Evolutionary conservation across 2,888 invertebrate genomes (phyloP).

Genomic region (Amphipyra berbera): DNA sequence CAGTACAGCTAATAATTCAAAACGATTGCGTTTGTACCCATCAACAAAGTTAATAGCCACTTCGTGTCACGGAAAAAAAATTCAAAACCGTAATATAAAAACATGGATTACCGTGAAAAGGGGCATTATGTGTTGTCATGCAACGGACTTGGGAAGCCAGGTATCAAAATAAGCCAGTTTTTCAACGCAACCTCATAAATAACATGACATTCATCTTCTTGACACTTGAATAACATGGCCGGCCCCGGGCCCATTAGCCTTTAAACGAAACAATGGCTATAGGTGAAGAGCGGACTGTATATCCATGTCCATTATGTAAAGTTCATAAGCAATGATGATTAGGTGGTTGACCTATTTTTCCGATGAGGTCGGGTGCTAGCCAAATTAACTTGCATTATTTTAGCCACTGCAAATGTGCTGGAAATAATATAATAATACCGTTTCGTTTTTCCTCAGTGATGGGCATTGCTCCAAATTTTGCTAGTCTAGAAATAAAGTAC

Average conservation of each 20-base stretch:
- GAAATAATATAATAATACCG: constrained; percentile 32
- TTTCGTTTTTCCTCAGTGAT: constrained; percentile 31
- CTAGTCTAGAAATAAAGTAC: constrained; percentile 32
- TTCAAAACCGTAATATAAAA: constrained; percentile 63
- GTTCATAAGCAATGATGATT: constrained; percentile 64
- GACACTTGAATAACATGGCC: constrained; percentile 85
- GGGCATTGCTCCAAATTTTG: constrained; percentile 50
- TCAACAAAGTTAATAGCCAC: constrained; percentile 59
- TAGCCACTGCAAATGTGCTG: constrained; percentile 11
- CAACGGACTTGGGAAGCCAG: constrained; percentile 58
- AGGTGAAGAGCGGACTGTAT: constrained; percentile 70
- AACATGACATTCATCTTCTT: constrained; percentile 85
- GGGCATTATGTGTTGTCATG: constrained; percentile 66
- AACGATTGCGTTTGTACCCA: constrained; percentile 48
- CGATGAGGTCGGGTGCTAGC: constrained; percentile 33
- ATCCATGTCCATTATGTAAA: constrained; percentile 76
- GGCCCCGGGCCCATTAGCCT: constrained; percentile 83
- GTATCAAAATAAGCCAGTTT: constrained; percentile 73
- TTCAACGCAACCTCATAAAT: constrained; percentile 78
- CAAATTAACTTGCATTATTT: constrained; percentile 48
- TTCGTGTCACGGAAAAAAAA: constrained; percentile 61
- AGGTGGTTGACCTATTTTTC: constrained; percentile 50
- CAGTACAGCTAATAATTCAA: constrained; percentile 43
- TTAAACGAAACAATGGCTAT: constrained; percentile 80
- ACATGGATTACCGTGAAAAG: constrained; percentile 65